These are phyloP conservation scores for Syngnathus typhle DNA, from an alignment of 2,113 vertebrate species.

Conservation along the genomic window DNA sequence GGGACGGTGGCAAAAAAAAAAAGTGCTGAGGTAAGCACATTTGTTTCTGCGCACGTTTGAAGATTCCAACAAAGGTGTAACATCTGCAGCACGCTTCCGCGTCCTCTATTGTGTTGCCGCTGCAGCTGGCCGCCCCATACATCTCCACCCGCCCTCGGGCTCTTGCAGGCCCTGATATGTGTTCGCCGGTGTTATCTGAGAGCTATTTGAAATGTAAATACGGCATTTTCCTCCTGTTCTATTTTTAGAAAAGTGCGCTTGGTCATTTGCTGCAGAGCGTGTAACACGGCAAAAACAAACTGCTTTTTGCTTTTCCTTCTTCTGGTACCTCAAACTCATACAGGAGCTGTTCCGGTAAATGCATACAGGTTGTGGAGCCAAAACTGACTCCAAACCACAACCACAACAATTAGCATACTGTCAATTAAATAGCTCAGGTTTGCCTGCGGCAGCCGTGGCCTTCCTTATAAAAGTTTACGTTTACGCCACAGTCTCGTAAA, in stretches of 20 bases:
- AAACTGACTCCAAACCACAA: background rate
- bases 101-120: constrained; percentile 39
- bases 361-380: background rate
- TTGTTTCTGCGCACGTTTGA: background rate
- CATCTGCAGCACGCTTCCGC: constrained; percentile 47
- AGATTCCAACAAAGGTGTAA: constrained; percentile 31
- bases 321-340: too few species aligned
- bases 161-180: constrained; percentile 38
- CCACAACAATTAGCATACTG: background rate
- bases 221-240: constrained; percentile 28
- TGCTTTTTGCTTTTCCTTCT: too few species aligned
- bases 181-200: constrained; percentile 36
- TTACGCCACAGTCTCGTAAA: constrained; percentile 56
- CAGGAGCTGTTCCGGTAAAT: background rate
- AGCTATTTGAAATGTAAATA: constrained; percentile 56
- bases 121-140: constrained; percentile 47
- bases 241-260: constrained; percentile 33
- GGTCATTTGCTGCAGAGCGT: background rate
- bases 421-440: constrained; percentile 4
- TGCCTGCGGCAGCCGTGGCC: constrained; percentile 18
- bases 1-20: too few species aligned
- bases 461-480: constrained; percentile 44
- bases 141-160: constrained; percentile 25
- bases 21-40: too few species aligned
- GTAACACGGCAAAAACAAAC: background rate